Evolutionary conservation across 2,888 invertebrate species (phyloP).

Genomic region (Palloptera scutellata): DNA sequence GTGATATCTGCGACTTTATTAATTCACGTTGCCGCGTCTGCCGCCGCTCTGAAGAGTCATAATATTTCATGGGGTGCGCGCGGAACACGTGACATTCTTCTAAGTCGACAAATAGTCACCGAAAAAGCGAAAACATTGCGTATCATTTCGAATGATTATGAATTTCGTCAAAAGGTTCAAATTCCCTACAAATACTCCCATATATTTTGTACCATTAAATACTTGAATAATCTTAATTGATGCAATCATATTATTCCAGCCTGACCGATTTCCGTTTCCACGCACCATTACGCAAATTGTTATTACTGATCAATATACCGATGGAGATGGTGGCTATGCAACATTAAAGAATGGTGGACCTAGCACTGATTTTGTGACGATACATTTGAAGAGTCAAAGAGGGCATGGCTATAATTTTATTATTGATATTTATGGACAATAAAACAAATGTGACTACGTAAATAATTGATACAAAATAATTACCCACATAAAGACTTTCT

Average conservation of each 20-base stretch:
- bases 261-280: conserved; percentile 28
- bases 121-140: conserved; percentile 41
- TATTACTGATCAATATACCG: conserved; percentile 41
- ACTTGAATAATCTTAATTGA: not conserved
- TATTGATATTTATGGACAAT: conserved; percentile 59
- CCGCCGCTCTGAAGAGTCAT: conserved; percentile 29
- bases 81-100: conserved; percentile 39
- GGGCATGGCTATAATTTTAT: conserved; percentile 63
- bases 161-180: conserved; percentile 39
- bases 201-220: not conserved
- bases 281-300: conserved; percentile 44
- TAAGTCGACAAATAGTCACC: conserved; percentile 39
- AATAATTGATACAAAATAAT: no score
- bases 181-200: conserved; percentile 6
- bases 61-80: conserved; percentile 43
- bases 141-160: conserved; percentile 40
- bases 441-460: no score
- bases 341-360: conserved; percentile 43
- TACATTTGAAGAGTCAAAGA: conserved; percentile 60
- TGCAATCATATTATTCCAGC: conserved; percentile 20
- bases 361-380: conserved; percentile 39
- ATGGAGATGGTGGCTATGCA: conserved; percentile 44
- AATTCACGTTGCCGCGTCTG: not conserved
- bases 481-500: no score
- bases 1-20: not conserved